Evolutionary conservation across 2,113 vertebrate species (phyloP), one percentile per base, ranked within the genome.

Genomic region (Pelecanus crispus): DNA sequence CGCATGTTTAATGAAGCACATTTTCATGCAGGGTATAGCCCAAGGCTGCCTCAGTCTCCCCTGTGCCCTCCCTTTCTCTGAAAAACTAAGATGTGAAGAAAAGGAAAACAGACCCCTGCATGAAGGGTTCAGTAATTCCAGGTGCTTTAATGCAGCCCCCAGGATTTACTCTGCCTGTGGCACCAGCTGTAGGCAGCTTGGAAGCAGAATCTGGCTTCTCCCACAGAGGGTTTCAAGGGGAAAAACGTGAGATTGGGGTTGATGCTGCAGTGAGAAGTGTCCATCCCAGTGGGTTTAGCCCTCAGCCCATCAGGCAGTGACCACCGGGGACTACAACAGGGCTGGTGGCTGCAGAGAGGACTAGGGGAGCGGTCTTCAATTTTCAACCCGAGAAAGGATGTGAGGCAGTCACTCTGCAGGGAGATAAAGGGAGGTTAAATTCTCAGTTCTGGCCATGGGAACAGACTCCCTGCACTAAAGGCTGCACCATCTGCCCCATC

Each of bases 1-100:
- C 0, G 9, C 5, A 1, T 13, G 17, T 62, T 79, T 68, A 83
- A 78, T 1, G 13, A 73, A 62, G 59, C 8, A 40, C 8, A 0
- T 34, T 72, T 59, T 55, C 31, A 29, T 2, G 4, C 4, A 47
- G n/a, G 12, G 53, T 66, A 17, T 78, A 90, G 67, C 11, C 24
- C 40, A 58, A 78, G 45, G 58, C 45, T 47, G 38, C 40, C 34
- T 11, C 15, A 16, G 52, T 47, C 52, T 66, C 40, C 44, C 47
- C 63, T 65, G 38, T 53, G 21, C 26, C n/a, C 22, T 52, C 34
- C 11, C 22, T 77, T 86, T 40, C 34, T 40, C 18, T 17, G 22
- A 81, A 63, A 81, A 86, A 40, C 28, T 75, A 68, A 77, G 29
- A 65, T 32, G 56, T 50, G 75, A 77, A 66, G n/a, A 53, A 53